These are phyloP conservation scores for Amblyjoppa fuscipennis DNA, from an alignment of 2,888 invertebrate genomes.

Conservation along the genomic window DNA sequence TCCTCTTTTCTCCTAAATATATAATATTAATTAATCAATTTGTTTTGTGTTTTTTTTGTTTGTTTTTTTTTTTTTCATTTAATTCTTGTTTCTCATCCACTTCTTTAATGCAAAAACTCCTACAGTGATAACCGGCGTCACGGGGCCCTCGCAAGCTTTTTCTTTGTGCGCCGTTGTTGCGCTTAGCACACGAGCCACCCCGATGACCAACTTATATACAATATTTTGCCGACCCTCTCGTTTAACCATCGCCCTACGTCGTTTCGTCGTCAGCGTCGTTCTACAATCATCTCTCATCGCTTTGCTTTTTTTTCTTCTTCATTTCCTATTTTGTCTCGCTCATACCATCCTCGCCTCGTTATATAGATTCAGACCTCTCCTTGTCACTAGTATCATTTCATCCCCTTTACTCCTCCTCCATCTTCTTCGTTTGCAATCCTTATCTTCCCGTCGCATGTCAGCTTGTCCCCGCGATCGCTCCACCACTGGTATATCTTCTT, in stretches of 20 bases:
- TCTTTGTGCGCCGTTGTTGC: conserved; percentile 80
- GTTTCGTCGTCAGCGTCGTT: conserved; percentile 60
- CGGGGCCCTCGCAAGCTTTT: conserved; percentile 74
- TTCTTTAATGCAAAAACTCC: conserved; percentile 83
- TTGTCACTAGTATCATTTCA: conserved; percentile 60
- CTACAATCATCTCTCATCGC: conserved; percentile 54
- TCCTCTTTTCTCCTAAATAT: conserved; percentile 76
- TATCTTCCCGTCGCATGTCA: conserved; percentile 72
- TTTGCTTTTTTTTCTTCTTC: conserved; percentile 41
- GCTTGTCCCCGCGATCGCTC: conserved; percentile 59
- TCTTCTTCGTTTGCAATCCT: conserved; percentile 45
- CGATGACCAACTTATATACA: conserved; percentile 84
- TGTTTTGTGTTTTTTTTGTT: conserved; percentile 68
- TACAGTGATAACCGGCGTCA: conserved; percentile 83
- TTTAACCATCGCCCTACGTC: conserved; percentile 17
- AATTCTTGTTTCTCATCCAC: conserved; percentile 54
- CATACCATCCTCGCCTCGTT: conserved; percentile 52
- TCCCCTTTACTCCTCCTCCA: conserved; percentile 24
- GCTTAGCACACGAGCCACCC: conserved; percentile 83
- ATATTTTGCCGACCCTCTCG: conserved; percentile 74
- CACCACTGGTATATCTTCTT: conserved; percentile 56
- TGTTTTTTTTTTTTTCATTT: conserved; percentile 61
- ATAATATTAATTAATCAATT: conserved; percentile 75
- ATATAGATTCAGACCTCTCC: conserved; percentile 66
- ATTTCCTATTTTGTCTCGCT: conserved; percentile 63